Percentiles rank a stretch among this genome's conserved stretches.
Evolutionary conservation across 2,797 vertebrate species (phyloP).

Genomic region (Podarcis lilfordi): DNA sequence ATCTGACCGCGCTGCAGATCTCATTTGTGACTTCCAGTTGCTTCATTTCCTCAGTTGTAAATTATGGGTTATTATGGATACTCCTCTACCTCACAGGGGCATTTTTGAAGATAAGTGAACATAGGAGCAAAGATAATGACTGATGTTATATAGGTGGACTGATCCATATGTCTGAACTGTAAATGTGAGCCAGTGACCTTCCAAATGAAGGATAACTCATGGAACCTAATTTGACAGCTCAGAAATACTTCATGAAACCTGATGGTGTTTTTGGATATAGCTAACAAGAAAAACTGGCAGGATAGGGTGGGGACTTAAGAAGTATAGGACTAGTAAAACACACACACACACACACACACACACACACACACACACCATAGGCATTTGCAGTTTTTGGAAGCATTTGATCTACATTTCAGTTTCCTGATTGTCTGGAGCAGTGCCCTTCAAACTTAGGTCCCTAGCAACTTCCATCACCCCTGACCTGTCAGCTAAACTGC

Average conservation of each 20-base stretch:
- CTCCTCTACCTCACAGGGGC: background rate
- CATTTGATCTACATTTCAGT: background rate
- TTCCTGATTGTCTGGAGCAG: background rate
- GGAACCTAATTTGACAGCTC: background rate
- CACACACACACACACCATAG: background rate
- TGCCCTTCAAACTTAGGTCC: no score
- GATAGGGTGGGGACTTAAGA: background rate
- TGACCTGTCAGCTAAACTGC: background rate
- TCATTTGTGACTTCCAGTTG: constrained; percentile 28
- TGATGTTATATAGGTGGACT: constrained; percentile 21
- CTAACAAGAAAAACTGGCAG: background rate
- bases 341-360: background rate
- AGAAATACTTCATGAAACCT: constrained; percentile 18
- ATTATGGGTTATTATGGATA: constrained; percentile 40
- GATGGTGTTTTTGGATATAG: background rate
- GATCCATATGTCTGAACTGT: background rate
- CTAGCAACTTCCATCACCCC: no score
- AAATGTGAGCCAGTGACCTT: constrained; percentile 17
- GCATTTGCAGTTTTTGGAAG: background rate
- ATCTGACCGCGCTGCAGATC: constrained; percentile 22
- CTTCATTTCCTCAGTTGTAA: constrained; percentile 30
- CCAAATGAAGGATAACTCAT: background rate
- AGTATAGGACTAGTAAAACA: background rate
- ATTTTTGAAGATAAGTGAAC: constrained; percentile 49
- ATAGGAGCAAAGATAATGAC: constrained; percentile 6